Percentiles rank a stretch among this genome's conserved stretches.
Conservation (phyloP, 2,888 invertebrate genomes). For the Saturnia japonica region DNA sequence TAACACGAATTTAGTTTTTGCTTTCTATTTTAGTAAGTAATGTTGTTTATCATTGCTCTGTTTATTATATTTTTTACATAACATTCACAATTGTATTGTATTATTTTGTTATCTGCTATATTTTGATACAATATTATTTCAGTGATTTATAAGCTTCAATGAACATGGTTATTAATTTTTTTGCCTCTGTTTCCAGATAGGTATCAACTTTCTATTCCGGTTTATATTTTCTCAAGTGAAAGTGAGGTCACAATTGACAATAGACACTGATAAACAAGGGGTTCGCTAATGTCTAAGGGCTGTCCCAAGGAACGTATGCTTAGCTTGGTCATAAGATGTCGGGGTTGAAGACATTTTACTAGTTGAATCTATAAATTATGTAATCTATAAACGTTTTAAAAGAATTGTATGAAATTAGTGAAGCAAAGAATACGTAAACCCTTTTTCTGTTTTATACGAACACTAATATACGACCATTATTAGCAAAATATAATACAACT, state of each 20-base stretch:
- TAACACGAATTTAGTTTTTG: slow-evolving; percentile 15
- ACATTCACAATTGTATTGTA: background rate
- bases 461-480: background rate
- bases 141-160: slow-evolving; percentile 5
- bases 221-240: slow-evolving; percentile 11
- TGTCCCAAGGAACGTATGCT: slow-evolving; percentile 61
- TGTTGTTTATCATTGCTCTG: background rate
- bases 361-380: background rate
- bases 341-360: slow-evolving; percentile 41
- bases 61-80: background rate
- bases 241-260: background rate
- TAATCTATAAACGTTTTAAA: background rate
- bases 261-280: background rate
- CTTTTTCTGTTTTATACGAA: background rate
- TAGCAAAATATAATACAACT: background rate
- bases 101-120: background rate
- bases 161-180: slow-evolving; percentile 14
- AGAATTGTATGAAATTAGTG: background rate
- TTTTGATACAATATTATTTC: background rate
- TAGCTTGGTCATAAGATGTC: slow-evolving; percentile 72
- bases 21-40: slow-evolving; percentile 8
- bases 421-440: background rate
- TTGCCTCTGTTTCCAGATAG: background rate
- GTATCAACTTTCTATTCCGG: slow-evolving; percentile 7
- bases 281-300: slow-evolving; percentile 51